Base-by-base conservation (phyloP, 2,888 invertebrate species). In the Acronicta aceris region DNA sequence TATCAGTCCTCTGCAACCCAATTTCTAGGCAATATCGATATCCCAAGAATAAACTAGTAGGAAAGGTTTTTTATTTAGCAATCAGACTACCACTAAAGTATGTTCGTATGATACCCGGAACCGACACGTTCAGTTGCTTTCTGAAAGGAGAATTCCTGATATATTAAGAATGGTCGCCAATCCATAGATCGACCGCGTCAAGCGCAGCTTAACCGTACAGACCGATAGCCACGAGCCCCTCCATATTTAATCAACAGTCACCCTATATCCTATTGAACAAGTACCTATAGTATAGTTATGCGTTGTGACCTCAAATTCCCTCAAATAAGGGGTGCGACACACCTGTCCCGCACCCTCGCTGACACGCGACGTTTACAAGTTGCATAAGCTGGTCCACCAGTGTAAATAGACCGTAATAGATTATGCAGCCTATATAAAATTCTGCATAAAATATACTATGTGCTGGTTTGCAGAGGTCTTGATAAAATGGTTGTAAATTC, bases 291-390 rank as follows among this genome's bases (percentile, higher is more conserved):
- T 90, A 91, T 87, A 90, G 93, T 81, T 85, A 92, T 92, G 89
- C 85, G 79, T 83, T 90, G 84, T 86, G 86, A 80, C 87, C 85
- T 87, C 78, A 89, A 89, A 92, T 87, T 90, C 91, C 91, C 89
- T 90, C 81, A 89, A 88, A 90, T 89, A 90, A 91, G 89, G 93
- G 93, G 92, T 92, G 89, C 78, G 78, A 78, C 92, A 89, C 93
- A 93, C 93, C 93, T 93, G 93, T 89, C 92, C 87, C 65, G 88
- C 92, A 81, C 93, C 94, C 93, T 92, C 91, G 79, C 83, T 75
- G 90, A 90, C 94, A 92, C 93, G 93, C 92, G 94, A 91, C 93
- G 74, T 74, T 73, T 84, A 84, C 89, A 87, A 86, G 84, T 87
- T 88, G 86, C 85, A 84, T 82, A 77, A 87, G 79, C 82, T 77